phyloP scores from a whole-genome alignment of 2,113 vertebrate genomes.

The Regulus satrapa region DNA sequence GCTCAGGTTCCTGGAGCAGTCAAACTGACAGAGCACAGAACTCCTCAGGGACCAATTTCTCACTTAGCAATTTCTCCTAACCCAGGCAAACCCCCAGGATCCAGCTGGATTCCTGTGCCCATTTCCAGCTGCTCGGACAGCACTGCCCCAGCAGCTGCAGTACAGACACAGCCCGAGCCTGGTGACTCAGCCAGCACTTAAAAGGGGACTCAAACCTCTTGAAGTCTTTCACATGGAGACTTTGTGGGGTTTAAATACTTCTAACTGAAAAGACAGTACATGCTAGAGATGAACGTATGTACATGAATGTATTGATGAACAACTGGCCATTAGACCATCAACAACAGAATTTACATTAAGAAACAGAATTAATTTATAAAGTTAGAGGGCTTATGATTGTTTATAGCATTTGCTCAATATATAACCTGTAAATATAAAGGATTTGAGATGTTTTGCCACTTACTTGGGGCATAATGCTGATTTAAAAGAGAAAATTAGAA shows the following conservation, averaged over 20 bases:
- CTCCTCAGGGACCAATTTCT: background rate
- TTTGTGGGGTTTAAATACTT: background rate
- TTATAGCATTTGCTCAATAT: background rate
- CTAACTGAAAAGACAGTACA: background rate
- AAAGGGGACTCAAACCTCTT: background rate
- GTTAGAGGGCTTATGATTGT: background rate
- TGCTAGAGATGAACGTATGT: background rate
- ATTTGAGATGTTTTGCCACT: background rate
- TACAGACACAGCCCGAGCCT: rapidly evolving
- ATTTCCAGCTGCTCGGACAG: background rate
- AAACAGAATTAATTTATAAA: background rate
- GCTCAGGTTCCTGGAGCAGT: background rate
- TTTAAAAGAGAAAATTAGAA: background rate
- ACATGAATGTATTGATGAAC: background rate
- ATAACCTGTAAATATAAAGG: background rate
- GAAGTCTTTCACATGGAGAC: background rate
- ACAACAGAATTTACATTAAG: background rate
- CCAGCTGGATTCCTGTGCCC: background rate
- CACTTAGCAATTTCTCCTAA: background rate
- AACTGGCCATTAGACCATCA: background rate
- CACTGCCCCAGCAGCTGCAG: background rate
- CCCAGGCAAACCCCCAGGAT: background rate
- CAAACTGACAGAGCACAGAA: background rate
- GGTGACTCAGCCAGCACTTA: background rate
- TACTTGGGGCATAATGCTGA: background rate